phyloP scores from a whole-genome alignment of 2,113 vertebrate genomes.

The Emydocephalus ijimae region DNA sequence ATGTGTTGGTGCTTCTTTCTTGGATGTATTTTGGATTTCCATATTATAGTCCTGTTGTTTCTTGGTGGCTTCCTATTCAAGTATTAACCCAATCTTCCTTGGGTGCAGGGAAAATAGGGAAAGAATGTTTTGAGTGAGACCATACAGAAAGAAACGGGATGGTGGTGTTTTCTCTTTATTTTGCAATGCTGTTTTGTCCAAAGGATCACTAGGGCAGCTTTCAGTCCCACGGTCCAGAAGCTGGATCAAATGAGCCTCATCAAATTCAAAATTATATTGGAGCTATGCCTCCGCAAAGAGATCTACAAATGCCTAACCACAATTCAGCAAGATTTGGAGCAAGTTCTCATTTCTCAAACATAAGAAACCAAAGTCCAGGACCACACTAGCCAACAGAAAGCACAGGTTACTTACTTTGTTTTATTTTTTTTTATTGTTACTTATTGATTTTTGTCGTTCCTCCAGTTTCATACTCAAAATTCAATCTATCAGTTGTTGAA shows the following conservation, averaged over 20 bases:
- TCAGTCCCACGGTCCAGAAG: not conserved
- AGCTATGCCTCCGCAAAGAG: not conserved
- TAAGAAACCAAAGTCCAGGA: not conserved
- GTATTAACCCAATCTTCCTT: not conserved
- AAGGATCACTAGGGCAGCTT: not conserved
- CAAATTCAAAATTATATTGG: not conserved
- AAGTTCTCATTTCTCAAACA: slow-evolving; percentile 29
- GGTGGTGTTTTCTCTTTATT: not conserved
- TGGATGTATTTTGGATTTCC: not conserved
- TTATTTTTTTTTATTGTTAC: no score
- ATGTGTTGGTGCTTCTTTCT: not conserved
- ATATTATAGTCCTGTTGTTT: not conserved
- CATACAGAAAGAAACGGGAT: not conserved
- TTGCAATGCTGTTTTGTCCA: not conserved
- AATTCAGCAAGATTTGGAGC: not conserved
- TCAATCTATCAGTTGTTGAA: not conserved
- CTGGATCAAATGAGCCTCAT: not conserved
- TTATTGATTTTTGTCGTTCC: not conserved
- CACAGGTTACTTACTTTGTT: not conserved
- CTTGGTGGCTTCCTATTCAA: not conserved
- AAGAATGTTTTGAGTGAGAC: not conserved
- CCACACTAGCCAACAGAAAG: not conserved
- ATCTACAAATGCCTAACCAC: not conserved
- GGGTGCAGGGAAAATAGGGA: not conserved
- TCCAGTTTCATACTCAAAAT: not conserved